Evolutionary conservation across 2,888 invertebrate species (phyloP).

Genomic region (Tenthredo amoena): DNA sequence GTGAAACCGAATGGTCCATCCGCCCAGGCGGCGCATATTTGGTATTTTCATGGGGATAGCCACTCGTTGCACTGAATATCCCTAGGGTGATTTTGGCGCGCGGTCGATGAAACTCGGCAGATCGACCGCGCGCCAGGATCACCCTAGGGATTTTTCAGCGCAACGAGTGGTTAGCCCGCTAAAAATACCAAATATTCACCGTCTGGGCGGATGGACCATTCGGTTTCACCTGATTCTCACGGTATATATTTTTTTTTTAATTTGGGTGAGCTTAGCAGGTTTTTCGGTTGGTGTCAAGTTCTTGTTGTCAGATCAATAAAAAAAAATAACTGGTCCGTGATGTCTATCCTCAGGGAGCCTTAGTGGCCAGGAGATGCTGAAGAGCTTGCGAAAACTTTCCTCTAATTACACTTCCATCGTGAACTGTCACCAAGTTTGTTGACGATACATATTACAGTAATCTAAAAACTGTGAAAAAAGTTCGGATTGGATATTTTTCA

Average conservation of each 20-base stretch:
- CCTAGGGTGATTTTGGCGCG: no score
- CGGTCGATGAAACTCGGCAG: no score
- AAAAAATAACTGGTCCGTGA: not conserved
- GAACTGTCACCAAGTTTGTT: constrained; percentile 2
- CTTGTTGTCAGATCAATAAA: not conserved
- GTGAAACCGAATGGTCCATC: no score
- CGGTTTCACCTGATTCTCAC: no score
- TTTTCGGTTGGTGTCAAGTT: not conserved
- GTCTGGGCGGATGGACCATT: no score
- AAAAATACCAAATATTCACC: no score
- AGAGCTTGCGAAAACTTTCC: constrained; percentile 4
- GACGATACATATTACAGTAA: not conserved
- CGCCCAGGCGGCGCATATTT: no score
- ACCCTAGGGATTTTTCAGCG: no score
- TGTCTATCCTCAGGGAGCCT: not conserved
- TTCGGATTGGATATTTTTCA: constrained; percentile 3
- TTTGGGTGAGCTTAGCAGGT: not conserved
- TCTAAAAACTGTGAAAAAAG: not conserved
- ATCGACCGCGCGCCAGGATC: no score
- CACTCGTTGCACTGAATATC: no score
- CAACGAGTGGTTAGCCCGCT: no score
- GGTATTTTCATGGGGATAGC: no score
- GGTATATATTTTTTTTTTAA: not conserved
- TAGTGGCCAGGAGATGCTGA: not conserved
- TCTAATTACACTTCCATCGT: not conserved